phyloP scores from a whole-genome alignment of 2,113 vertebrate genomes.

The Oncorhynchus nerka region DNA sequence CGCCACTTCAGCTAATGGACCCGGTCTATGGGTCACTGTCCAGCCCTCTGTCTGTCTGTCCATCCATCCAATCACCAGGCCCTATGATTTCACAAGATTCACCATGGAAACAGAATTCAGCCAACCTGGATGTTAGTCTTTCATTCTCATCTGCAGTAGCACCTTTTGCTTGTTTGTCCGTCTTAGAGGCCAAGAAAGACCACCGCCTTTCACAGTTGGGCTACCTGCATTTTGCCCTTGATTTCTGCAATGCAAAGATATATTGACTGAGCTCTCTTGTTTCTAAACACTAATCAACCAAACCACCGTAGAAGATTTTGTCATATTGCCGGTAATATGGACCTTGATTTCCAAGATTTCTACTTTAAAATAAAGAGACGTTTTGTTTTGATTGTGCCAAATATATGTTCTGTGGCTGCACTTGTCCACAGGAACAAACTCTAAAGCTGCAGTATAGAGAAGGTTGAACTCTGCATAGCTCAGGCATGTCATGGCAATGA shows the following conservation, averaged over 20 bases:
- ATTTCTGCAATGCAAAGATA: conserved; percentile 38
- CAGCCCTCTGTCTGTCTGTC: conserved; percentile 24
- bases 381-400: conserved; percentile 71
- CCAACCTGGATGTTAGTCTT: not conserved
- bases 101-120: conserved; percentile 38
- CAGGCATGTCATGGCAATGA: conserved; percentile 21
- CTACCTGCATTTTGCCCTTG: not conserved
- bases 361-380: conserved; percentile 12
- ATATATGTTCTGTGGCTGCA: conserved; percentile 63
- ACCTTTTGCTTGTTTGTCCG: conserved; percentile 28
- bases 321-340: conserved; percentile 43
- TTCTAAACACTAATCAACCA: conserved; percentile 67
- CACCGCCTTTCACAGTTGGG: too few species aligned
- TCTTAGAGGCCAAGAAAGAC: conserved; percentile 13
- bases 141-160: conserved; percentile 34
- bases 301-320: conserved; percentile 19
- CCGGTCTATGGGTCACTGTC: conserved; percentile 18
- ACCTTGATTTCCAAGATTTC: conserved; percentile 45
- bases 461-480: conserved; percentile 19
- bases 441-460: conserved; percentile 51
- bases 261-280: conserved; percentile 47
- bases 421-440: conserved; percentile 42
- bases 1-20: conserved; percentile 93
- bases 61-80: conserved; percentile 50
- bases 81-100: conserved; percentile 45